These are phyloP conservation scores for Sapayoa aenigma DNA, from an alignment of 2,113 vertebrate genomes.

Conservation along the genomic window DNA sequence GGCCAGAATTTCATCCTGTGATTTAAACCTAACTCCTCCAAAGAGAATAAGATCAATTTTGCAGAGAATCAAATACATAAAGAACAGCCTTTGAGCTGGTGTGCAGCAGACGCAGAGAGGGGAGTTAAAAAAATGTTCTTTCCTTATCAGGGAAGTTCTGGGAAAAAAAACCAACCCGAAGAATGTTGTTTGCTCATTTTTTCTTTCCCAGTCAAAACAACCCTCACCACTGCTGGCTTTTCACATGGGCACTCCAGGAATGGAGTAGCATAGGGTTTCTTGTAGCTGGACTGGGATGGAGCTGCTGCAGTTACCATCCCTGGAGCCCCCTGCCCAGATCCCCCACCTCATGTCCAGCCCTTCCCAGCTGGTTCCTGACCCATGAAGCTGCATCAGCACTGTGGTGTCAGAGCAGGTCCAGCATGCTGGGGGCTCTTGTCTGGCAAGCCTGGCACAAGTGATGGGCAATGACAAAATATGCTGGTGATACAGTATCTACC, in stretches of 20 bases:
- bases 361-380: background rate
- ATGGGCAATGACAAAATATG: rapidly evolving
- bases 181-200: slow-evolving; percentile 35
- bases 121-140: background rate
- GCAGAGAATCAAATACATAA: slow-evolving; percentile 59
- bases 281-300: background rate
- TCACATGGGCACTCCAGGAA: rapidly evolving
- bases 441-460: background rate
- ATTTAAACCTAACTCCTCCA: slow-evolving; percentile 66
- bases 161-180: too few relatives aligned
- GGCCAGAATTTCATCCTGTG: slow-evolving; percentile 49
- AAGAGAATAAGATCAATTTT: slow-evolving; percentile 69
- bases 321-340: too few relatives aligned
- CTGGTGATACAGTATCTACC: too few relatives aligned
- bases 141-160: slow-evolving; percentile 14
- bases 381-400: rapidly evolving
- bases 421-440: rapidly evolving
- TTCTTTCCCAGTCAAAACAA: slow-evolving; percentile 35
- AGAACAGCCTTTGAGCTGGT: slow-evolving; percentile 45
- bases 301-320: background rate
- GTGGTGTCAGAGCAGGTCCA: rapidly evolving
- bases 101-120: background rate
- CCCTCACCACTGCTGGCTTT: background rate
- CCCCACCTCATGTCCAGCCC: too few relatives aligned
- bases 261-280: background rate